A percentile compares a stretch with the other conserved stretches of the same genome.
Evolutionary conservation across 2,113 vertebrate genomes (phyloP).

Genomic region (Phaethornis superciliosus): DNA sequence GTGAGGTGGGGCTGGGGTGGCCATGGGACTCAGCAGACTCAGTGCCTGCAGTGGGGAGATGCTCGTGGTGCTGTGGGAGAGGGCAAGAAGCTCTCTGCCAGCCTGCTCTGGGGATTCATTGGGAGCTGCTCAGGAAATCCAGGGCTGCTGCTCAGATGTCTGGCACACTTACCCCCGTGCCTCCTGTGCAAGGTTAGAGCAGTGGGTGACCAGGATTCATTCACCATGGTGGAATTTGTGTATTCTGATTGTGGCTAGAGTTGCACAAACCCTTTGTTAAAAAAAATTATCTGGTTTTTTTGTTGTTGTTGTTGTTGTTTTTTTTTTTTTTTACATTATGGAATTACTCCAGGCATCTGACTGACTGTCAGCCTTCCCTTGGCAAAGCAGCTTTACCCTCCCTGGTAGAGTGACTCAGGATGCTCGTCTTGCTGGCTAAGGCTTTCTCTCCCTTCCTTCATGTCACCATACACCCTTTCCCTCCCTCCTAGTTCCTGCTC

Average conservation of each 20-base stretch:
- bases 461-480: background rate
- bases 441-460: constrained; percentile 5
- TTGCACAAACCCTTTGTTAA: background rate
- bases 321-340: background rate
- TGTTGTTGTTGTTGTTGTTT: too few species aligned
- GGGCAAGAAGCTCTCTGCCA: background rate
- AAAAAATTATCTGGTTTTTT: background rate
- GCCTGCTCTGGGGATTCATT: fast-evolving
- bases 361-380: constrained; percentile 36
- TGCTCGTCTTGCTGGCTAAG: constrained; percentile 23
- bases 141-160: background rate
- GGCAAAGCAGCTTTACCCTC: constrained; percentile 35
- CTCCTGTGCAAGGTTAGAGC: fast-evolving
- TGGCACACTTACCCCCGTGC: background rate
- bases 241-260: background rate
- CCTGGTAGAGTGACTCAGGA: constrained; percentile 42
- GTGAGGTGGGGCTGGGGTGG: fast-evolving
- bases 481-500: background rate
- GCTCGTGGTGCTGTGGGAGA: background rate
- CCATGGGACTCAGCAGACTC: fast-evolving
- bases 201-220: background rate
- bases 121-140: background rate
- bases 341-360: constrained; percentile 38
- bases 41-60: fast-evolving
- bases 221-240: background rate